Base-by-base conservation (phyloP, 2,113 vertebrate species). In the Leucoraja erinaceus region DNA sequence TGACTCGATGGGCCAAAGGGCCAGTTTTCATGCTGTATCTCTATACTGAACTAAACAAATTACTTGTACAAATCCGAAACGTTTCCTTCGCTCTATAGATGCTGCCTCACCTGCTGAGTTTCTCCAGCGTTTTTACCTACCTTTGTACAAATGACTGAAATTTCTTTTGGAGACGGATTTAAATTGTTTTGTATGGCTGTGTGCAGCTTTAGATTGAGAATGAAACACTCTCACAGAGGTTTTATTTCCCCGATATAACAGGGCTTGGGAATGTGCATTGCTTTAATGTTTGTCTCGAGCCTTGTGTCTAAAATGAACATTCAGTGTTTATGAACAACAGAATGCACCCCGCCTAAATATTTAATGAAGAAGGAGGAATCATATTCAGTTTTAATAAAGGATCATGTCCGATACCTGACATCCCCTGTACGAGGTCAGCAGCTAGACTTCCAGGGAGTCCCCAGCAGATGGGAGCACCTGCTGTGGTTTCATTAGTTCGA, bases 331-430 rank as follows among this genome's bases (percentile, higher is more conserved):
- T 18, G 59, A 63, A 88, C 59, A 66, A 14, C 61, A n/a, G 56
- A 88, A 63, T 88, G 83, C 83, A 63, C 83, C 83, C 28, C 61
- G 59, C 59, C 83, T 88, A 63, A 86, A 86, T 86, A 86, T 86
- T 86, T 86, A 86, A 86, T 86, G 83, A 61, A 86, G 54, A 28
- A 61, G 61, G 9, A 11, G 61, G 61, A 88, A 66, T 88, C 12
- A 88, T 63, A 88, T 88, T 31, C 83, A n/a, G 59, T 16, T 88
- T 63, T 31, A 63, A 88, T 63, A 88, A 63, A 88, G 59, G 83
- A 66, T 63, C 28, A 2, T n/a, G 28, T n/a, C 59, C 28, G 6
- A 63, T 88, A 88, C 16, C 83, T 63, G 83, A 61, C 59, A 66
- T 28, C 28, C 61, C 16, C 28, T 18, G 14, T 25, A 31, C 54